A percentile compares a stretch with the other conserved stretches of the same genome.
Evolutionary conservation across 2,888 invertebrate genomes (phyloP).

Genomic region (Germaria angustata): DNA sequence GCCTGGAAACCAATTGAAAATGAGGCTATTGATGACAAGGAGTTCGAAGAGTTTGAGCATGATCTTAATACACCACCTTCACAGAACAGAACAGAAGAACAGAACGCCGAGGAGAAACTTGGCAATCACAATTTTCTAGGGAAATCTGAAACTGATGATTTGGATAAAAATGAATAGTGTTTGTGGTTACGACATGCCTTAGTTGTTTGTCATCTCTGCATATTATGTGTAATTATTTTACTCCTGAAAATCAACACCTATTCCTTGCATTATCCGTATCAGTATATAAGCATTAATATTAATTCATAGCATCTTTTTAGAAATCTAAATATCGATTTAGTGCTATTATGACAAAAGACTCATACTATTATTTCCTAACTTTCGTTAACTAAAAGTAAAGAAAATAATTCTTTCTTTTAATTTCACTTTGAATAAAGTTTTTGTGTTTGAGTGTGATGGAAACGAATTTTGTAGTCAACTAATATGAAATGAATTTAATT

Average conservation of each 20-base stretch:
- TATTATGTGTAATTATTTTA: constrained; percentile 31
- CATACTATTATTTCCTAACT: constrained; percentile 19
- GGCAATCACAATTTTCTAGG: constrained; percentile 38
- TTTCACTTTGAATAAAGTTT: constrained; percentile 3
- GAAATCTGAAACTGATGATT: constrained; percentile 43
- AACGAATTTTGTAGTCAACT: constrained; percentile 54
- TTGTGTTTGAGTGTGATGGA: constrained; percentile 51
- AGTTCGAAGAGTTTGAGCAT: constrained; percentile 82
- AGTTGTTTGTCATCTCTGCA: constrained; percentile 62
- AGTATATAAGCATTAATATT: constrained; percentile 14
- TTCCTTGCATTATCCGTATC: constrained; percentile 22
- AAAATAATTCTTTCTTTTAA: constrained; percentile 29
- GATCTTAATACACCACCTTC: constrained; percentile 81
- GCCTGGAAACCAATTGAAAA: constrained; percentile 73
- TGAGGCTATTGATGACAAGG: constrained; percentile 80
- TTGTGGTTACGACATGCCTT: constrained; percentile 65
- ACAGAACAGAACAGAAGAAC: constrained; percentile 31
- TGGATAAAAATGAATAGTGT: constrained; percentile 64
- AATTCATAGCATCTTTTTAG: constrained; percentile 54
- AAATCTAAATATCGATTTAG: background rate
- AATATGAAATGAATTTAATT: constrained; percentile 60
- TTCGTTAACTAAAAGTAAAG: constrained; percentile 1
- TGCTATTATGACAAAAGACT: constrained; percentile 45
- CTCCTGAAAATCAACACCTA: constrained; percentile 1
- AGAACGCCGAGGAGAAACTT: constrained; percentile 25